These are phyloP conservation scores for Conistra vaccinii DNA, from an alignment of 2,888 invertebrate genomes.

Conservation along the genomic window DNA sequence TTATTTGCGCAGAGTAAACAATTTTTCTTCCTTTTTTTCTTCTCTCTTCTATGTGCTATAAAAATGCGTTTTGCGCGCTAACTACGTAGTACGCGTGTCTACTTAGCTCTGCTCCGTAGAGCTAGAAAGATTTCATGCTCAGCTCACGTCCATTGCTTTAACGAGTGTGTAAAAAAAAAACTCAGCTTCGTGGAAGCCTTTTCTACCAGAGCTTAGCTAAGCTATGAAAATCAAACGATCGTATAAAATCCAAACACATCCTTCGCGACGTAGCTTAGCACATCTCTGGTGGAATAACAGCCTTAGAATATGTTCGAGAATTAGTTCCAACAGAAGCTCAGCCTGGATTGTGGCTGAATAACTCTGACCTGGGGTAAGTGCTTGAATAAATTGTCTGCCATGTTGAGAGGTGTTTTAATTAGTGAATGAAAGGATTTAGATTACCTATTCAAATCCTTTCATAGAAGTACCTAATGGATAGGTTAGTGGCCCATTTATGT, in stretches of 20 bases:
- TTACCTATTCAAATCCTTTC: constrained; percentile 54
- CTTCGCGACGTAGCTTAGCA: background rate
- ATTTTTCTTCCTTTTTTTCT: no score
- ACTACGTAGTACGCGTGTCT: background rate
- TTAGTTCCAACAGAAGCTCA: constrained; percentile 39
- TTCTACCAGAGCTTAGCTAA: background rate
- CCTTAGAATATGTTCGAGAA: constrained; percentile 41
- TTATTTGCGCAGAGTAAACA: no score
- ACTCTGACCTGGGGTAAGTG: constrained; percentile 35
- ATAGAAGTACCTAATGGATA: constrained; percentile 15
- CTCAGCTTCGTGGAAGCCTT: no score
- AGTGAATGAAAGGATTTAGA: constrained; percentile 52
- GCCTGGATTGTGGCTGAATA: constrained; percentile 36
- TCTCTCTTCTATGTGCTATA: no score
- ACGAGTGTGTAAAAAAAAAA: no score
- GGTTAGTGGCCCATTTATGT: background rate
- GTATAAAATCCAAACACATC: background rate
- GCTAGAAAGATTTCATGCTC: background rate
- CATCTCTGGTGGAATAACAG: background rate
- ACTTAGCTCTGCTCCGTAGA: background rate
- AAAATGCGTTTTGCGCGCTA: background rate
- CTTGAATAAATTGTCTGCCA: constrained; percentile 52
- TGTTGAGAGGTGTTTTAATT: constrained; percentile 51
- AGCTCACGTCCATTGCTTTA: background rate
- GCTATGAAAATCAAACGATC: background rate